Evolutionary conservation across 2,797 vertebrate species (phyloP).

Genomic region (Molossus molossus): DNA sequence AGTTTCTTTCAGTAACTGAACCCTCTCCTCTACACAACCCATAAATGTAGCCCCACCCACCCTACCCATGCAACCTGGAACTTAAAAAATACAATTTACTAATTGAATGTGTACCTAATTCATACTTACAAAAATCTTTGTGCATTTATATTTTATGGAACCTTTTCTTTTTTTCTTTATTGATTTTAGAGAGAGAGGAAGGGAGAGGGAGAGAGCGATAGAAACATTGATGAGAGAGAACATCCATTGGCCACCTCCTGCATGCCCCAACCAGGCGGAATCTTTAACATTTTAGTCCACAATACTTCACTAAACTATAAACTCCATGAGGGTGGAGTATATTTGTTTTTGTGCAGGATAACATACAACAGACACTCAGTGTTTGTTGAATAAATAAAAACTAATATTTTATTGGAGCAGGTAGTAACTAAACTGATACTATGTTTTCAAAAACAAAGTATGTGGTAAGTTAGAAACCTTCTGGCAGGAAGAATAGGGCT

Average conservation of each 20-base stretch:
- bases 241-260: too few species aligned
- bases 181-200: too few species aligned
- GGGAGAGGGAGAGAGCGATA: too few species aligned
- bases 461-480: background rate
- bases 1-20: background rate
- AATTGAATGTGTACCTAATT: constrained; percentile 44
- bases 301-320: constrained; percentile 41
- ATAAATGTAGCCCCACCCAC: background rate
- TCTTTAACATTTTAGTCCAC: constrained; percentile 45
- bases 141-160: constrained; percentile 37
- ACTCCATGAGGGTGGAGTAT: background rate
- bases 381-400: constrained; percentile 51
- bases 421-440: background rate
- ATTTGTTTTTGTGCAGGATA: background rate
- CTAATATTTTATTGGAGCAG: background rate
- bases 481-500: background rate
- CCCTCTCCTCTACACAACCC: background rate
- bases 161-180: background rate
- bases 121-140: background rate
- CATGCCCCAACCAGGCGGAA: too few species aligned
- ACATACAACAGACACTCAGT: background rate
- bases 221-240: too few species aligned
- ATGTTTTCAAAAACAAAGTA: background rate
- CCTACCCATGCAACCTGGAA: background rate
- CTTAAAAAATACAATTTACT: background rate